Base-by-base conservation (phyloP, 2,113 vertebrate species). In the Antigone vipio region DNA sequence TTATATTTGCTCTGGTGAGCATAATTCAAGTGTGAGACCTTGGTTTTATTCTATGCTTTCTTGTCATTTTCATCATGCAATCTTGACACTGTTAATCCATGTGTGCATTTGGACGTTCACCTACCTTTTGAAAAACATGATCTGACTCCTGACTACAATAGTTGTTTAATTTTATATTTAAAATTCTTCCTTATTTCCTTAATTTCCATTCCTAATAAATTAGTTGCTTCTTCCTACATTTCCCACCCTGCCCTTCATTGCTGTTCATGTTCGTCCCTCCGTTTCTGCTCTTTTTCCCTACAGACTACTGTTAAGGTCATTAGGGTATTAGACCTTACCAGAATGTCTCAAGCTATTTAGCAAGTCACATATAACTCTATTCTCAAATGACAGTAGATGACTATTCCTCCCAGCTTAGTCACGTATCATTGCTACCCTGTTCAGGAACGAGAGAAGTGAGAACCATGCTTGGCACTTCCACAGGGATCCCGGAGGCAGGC, bases 381-480 rank as follows among this genome's bases (percentile, higher is more conserved):
- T 79, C 45, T 85, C 50, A 82, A 95, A 62, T 52, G 9, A 69
- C 49, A 85, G 74, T 58, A 82, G 88, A 27, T 24, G 11, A 45
- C 45, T 79, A 9, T 85, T 91, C 38, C 62, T 95, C 80, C 62
- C 74, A 73, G 0, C 16, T 73, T 66, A 69, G 68, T 73, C 62
- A 53, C 0, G 3, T 75, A 53, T 56, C 5, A 42, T 68, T 87
- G 66, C 53, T 92, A 55, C 27, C 26, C 45, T 79, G 58, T 30
- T 42, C 71, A 85, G 66, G 58, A 95, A 78, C 17, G 32, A 81
- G 66, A 66, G 69, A 42, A 93, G 71, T 66, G 27, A 89, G 77
- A 95, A 89, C 76, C 67, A 16, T n/a, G 22, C 62, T 92, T 95
- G 80, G 71, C 89, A 66, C 38, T 95, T 96, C 38, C 74, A 50